These are phyloP conservation scores for Ectropis crepuscularia DNA, from an alignment of 2,888 invertebrate species.

Conservation along the genomic window DNA sequence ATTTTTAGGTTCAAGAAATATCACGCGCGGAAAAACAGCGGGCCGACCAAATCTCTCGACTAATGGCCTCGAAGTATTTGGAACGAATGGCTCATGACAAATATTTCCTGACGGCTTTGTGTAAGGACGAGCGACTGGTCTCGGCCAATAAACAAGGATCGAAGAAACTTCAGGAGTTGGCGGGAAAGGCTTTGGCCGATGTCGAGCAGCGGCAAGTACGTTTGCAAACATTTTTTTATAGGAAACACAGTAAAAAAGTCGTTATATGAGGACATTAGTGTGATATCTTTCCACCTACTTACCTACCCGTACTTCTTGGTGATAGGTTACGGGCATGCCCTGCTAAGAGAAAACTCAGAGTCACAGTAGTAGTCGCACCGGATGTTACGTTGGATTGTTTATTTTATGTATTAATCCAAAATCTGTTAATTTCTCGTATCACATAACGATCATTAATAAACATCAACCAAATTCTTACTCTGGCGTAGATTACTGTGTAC, in stretches of 20 bases:
- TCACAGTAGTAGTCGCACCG: too few relatives aligned
- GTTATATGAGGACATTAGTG: not conserved
- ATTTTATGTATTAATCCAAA: too few relatives aligned
- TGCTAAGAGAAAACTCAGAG: too few relatives aligned
- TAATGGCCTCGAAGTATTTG: constrained; percentile 80
- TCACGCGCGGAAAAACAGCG: constrained; percentile 72
- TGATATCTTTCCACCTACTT: too few relatives aligned
- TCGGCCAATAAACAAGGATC: constrained; percentile 76
- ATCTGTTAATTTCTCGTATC: too few relatives aligned
- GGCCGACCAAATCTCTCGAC: constrained; percentile 67
- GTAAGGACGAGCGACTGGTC: constrained; percentile 71
- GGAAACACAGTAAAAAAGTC: constrained; percentile 21
- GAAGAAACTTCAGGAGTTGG: constrained; percentile 64
- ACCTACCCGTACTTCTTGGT: too few relatives aligned
- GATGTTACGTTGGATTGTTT: too few relatives aligned
- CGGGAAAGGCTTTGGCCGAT: constrained; percentile 69
- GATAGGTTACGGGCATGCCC: too few relatives aligned
- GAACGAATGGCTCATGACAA: constrained; percentile 81
- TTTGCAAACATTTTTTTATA: not conserved
- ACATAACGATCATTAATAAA: too few relatives aligned
- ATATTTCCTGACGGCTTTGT: constrained; percentile 71
- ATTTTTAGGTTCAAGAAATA: constrained; percentile 70
- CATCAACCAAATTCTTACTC: too few relatives aligned
- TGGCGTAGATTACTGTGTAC: too few relatives aligned
- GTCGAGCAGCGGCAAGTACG: constrained; percentile 72